Base-by-base conservation (phyloP, 1,140 invertebrate genomes). In the Drosophila ambigua region DNA sequence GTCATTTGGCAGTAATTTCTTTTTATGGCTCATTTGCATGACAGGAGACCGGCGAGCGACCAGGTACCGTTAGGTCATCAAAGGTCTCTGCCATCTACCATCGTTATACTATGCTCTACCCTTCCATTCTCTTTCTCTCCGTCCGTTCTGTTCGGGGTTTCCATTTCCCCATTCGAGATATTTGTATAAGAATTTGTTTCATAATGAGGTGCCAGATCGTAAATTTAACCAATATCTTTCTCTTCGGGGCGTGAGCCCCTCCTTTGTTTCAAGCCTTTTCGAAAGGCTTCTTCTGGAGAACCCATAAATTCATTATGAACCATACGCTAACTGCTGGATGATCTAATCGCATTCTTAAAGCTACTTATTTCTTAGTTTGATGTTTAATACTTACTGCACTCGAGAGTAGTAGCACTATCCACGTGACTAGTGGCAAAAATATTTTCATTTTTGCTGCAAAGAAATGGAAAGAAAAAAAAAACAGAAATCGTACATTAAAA, bases 391-490 rank as follows among this genome's bases (percentile, higher is more conserved):
- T 93, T 91, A 94, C 93, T 76, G 93, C 93, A 94, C 89, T 93
- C 79, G 92, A 93, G 78, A 93, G 93, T 92, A 94, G 92, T 92
- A 94, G 93, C 92, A 94, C 92, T 92, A 94, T 94, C 94, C 94
- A 95, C 91, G 93, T 93, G 94, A 94, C 93, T 93, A 95, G 93
- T 93, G 94, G 94, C 94, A 94, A 94, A 94, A 95, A 94, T 93
- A 94, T 93, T 93, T 95, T 95, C 94, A 95, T 95, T 94, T 95
- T 95, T 93, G 94, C 94, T 95, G 92, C 43, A 94, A 94, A 83
- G 81, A 92, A 72, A 92, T 78, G 76, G 82, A 81, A 82, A 58
- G 81, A 79, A 88, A 72, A 7, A 77, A 7, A 74, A 44, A 62
- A 59, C 63, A 60, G 46, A 54, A 52, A 59, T 67, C 41, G 26